phyloP scores from a whole-genome alignment of 92 coral and sea anemone species.

The Pocillopora grandis region DNA sequence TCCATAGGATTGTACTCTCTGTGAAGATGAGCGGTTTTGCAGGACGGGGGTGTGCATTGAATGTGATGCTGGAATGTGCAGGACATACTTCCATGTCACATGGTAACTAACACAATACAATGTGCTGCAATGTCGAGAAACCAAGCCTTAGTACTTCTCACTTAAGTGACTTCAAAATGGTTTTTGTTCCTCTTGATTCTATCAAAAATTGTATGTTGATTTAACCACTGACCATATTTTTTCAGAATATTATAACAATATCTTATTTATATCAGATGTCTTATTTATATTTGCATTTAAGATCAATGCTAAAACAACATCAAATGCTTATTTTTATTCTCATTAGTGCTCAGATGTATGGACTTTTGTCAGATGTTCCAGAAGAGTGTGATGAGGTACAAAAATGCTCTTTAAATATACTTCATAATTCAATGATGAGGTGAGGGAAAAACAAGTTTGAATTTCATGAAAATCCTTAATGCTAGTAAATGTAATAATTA shows the following conservation, averaged over 20 bases:
- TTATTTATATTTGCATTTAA: background rate
- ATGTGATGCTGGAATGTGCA: conserved; percentile 98
- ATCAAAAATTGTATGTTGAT: too few species aligned
- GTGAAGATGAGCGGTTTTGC: conserved; percentile 90
- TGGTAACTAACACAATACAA: conserved; percentile 57
- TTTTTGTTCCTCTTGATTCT: too few species aligned
- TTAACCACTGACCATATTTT: too few species aligned
- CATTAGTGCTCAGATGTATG: conserved; percentile 92
- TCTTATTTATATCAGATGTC: too few species aligned
- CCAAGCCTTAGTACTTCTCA: background rate
- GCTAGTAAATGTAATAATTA: too few species aligned
- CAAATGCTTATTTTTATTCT: background rate
- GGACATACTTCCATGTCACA: conserved; percentile 93
- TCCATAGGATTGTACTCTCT: conserved; percentile 84
- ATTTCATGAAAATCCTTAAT: too few species aligned
- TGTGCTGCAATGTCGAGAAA: background rate
- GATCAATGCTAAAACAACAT: background rate
- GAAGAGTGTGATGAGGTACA: conserved; percentile 96
- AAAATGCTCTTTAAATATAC: background rate
- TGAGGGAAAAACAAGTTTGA: background rate
- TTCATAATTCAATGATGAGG: background rate
- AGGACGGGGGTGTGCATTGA: conserved; percentile 95
- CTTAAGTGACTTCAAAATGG: too few species aligned
- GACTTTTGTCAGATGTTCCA: conserved; percentile 94
- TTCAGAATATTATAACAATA: too few species aligned